Percentiles rank a stretch among this genome's conserved stretches.
Conservation (phyloP, 2,888 invertebrate genomes). For the Scaeva pyrastri region DNA sequence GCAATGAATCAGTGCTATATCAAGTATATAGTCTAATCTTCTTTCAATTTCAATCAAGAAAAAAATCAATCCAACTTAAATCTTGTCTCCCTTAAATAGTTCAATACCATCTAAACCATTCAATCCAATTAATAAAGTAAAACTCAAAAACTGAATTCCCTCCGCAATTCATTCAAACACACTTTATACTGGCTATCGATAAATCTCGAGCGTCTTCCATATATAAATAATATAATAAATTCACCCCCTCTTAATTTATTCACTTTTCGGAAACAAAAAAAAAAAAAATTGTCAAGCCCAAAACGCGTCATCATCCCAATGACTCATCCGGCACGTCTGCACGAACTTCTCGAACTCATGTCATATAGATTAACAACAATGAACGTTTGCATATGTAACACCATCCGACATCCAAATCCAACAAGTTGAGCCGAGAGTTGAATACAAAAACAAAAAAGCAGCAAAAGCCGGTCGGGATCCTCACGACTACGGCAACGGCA, state of each 20-base stretch:
- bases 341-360: conserved; percentile 48
- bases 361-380: conserved; percentile 21
- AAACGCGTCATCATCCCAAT: conserved; percentile 54
- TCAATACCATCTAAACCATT: conserved; percentile 38
- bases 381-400: conserved; percentile 47
- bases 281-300: conserved; percentile 40
- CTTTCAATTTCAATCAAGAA: neutral
- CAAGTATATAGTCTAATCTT: neutral
- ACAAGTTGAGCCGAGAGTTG: conserved; percentile 19
- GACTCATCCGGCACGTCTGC: conserved; percentile 69
- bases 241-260: conserved; percentile 60
- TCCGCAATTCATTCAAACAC: conserved; percentile 10
- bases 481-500: conserved; percentile 38
- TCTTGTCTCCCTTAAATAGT: conserved; percentile 29
- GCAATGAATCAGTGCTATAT: neutral
- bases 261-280: conserved; percentile 24
- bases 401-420: conserved; percentile 36
- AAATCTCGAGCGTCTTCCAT: conserved; percentile 54
- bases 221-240: conserved; percentile 12
- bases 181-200: conserved; percentile 59
- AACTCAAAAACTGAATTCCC: conserved; percentile 9
- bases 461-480: conserved; percentile 67
- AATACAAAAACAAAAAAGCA: neutral
- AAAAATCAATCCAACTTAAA: neutral
- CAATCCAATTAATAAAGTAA: conserved; percentile 47